Evolutionary conservation across 2,113 vertebrate genomes (phyloP), one percentile per base, ranked within the genome.

Genomic region (Heterochromis multidens): DNA sequence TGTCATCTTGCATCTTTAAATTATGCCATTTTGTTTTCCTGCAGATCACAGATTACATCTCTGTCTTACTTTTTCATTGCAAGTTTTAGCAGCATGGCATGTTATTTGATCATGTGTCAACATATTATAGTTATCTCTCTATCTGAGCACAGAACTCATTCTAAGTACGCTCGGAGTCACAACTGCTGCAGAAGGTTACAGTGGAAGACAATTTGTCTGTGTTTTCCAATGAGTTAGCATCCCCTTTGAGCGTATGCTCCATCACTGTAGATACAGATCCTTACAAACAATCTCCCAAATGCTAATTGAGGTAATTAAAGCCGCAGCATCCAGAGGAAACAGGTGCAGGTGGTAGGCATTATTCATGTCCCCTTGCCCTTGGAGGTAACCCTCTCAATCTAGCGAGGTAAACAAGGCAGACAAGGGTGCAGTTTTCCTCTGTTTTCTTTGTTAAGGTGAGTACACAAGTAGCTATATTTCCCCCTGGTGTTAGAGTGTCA

Each of bases 301-400:
- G 95, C 95, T 96, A 96, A 96, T 96, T 95, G 93, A 91, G 91
- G 94, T 95, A 96, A 96, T 96, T 96, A 96, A 93, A 95, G 91
- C 89, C 83, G 82, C 93, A 52, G 94, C 95, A 94, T 96, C 93
- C 95, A 93, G 93, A 95, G 91, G 93, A 92, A 95, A 94, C 94
- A 95, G 95, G 94, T 95, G 94, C 95, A 95, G 95, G 95, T 95
- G 92, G 87, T 85, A 89, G 90, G 81, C 94, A 95, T 96, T 95
- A 96, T 92, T 96, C 95, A 96, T 94, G 94, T 92, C 87, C 89
- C 91, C 92, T 92, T 94, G 95, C 93, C 95, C 95, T 95, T 95
- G 95, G 92, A 95, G 95, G 88, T 93, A 92, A 94, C 91, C 87
- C 93, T 93, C 91, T 96, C 92, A 91, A 95, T 96, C 95, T 94